Evolutionary conservation across 2,797 vertebrate genomes (phyloP).

Genomic region (Bovichtus variegatus): DNA sequence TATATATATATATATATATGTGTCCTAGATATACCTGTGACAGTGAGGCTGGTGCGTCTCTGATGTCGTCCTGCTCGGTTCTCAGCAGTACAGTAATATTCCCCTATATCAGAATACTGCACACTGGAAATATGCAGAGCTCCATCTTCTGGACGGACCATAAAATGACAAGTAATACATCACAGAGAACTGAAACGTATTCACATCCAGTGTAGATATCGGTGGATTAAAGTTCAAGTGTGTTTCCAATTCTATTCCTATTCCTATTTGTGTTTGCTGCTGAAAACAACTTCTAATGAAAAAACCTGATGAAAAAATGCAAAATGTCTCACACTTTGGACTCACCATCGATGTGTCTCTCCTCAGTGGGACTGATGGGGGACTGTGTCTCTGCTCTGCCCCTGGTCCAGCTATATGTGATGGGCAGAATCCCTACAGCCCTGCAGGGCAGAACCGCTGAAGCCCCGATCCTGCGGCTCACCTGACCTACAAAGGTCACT

Average conservation of each 20-base stretch:
- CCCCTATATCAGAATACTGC: conserved; percentile 76
- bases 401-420: conserved; percentile 82
- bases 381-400: conserved; percentile 30
- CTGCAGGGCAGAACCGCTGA: conserved; percentile 77
- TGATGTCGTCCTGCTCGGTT: conserved; percentile 81
- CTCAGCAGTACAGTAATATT: conserved; percentile 83
- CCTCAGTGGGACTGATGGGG: conserved; percentile 36
- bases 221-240: neutral
- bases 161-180: neutral
- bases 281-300: neutral
- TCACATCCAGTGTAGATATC: neutral
- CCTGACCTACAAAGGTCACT: conserved; percentile 63
- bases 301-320: neutral
- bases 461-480: conserved; percentile 69
- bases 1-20: too few relatives aligned
- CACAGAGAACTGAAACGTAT: neutral
- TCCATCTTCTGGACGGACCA: conserved; percentile 71
- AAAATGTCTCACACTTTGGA: neutral
- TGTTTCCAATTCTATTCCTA: too few relatives aligned
- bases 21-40: conserved; percentile 73
- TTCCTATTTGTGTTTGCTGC: neutral
- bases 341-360: conserved; percentile 74
- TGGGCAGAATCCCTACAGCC: conserved; percentile 81
- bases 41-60: conserved; percentile 66
- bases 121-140: conserved; percentile 77